Base-by-base conservation (phyloP, 2,797 vertebrate species). In the Uromys caudimaculatus region DNA sequence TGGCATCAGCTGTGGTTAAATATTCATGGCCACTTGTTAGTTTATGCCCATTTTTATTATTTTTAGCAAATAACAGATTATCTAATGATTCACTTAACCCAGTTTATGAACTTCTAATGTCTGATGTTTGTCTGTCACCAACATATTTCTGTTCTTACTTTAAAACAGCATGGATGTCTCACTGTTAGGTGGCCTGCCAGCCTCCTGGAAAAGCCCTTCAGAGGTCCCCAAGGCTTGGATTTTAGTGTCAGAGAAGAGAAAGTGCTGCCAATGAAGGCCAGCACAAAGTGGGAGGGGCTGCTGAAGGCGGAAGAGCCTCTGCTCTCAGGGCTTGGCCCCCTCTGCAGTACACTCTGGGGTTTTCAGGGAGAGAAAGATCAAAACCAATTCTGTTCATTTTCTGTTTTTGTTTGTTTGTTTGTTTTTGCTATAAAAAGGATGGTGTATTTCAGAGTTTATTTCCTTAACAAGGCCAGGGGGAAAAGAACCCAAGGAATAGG, bases 31-130 rank as follows among this genome's bases (percentile, higher is more conserved):
- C 88, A 90, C 92, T 97, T 97, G 95, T 97, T 97, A 95, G 85
- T 97, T 88, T 94, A 67, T 93, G 41, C 97, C 96, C 96, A 91
- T 87, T 97, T 96, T 97, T 98, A 96, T 97, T 94, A 96, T 96
- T 98, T 97, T 98, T 90, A 91, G 96, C 96, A 98, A 98, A 89
- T 97, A 97, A 93, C 62, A 84, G 84, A 88, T 62, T 83, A 69
- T 73, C 32, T 76, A 96, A 98, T 97, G 87, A 97, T 97, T 97
- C 95, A 97, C 97, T 98, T 96, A 98, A 93, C 19, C 90, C 73
- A 92, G 79, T 89, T 97, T 85, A 0, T 94, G 95, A 96, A 73
- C 94, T 89, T 90, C 32, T 85, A 11, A 88, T 81, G 77, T 96
- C 93, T 89, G 84, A 93, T 93, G 91, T 93, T 94, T 97, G 96